Evolutionary conservation across 2,113 vertebrate genomes (phyloP).

Genomic region (Diadophis punctatus): DNA sequence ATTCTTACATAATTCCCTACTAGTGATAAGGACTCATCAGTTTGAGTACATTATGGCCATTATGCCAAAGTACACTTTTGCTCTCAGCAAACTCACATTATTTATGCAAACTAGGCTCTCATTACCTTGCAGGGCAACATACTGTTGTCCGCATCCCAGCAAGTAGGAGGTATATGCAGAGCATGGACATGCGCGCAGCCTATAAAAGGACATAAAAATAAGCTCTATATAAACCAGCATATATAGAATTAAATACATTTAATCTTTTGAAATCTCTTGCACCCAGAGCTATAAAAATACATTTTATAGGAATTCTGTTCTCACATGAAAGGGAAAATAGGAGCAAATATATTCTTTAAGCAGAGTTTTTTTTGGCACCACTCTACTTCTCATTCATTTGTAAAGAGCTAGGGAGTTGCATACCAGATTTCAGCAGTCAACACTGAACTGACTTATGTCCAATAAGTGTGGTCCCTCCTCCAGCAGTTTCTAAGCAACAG

Average conservation of each 20-base stretch:
- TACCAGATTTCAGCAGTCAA: slow-evolving; percentile 4
- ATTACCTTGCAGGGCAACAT: neutral
- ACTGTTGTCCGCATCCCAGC: neutral
- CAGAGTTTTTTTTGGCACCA: neutral
- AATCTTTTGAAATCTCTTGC: neutral
- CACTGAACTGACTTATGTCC: neutral
- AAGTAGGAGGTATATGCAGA: neutral
- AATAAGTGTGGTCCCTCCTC: neutral
- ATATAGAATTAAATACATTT: neutral
- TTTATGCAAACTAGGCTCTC: neutral
- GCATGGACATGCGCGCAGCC: neutral
- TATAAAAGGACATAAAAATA: neutral
- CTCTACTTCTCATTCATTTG: neutral
- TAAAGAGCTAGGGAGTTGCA: neutral
- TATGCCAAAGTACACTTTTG: neutral
- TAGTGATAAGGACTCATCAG: neutral
- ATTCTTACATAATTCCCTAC: neutral
- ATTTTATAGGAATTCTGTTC: neutral
- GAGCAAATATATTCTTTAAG: neutral
- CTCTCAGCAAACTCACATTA: neutral
- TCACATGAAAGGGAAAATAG: neutral
- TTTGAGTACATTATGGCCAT: neutral
- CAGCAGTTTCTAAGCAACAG: neutral
- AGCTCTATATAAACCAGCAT: neutral
- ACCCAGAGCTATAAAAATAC: neutral